phyloP scores from a whole-genome alignment of 2,888 invertebrate genomes.

The Pimpla rufipes region DNA sequence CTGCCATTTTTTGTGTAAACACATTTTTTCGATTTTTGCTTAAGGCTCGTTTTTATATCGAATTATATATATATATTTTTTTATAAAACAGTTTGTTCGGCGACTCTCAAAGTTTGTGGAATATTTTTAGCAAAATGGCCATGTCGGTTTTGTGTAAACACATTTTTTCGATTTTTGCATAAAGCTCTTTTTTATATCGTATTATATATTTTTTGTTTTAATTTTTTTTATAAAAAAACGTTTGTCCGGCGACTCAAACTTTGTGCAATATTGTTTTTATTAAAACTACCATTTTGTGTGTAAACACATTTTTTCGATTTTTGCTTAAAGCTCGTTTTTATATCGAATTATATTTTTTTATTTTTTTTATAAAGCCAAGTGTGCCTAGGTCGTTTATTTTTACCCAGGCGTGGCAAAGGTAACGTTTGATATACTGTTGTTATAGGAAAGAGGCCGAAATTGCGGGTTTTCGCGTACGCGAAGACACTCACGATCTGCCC shows the following conservation, averaged over 20 bases:
- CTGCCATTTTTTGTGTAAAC: constrained; percentile 19
- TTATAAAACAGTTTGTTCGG: constrained; percentile 3
- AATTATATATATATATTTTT: not conserved
- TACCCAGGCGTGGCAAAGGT: constrained; percentile 54
- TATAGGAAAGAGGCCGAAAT: constrained; percentile 3
- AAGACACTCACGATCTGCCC: too few relatives aligned
- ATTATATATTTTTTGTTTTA: too few relatives aligned
- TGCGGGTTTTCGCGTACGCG: not conserved
- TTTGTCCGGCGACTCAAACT: too few relatives aligned
- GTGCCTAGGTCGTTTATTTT: constrained; percentile 81
- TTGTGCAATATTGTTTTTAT: too few relatives aligned
- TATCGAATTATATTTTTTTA: too few relatives aligned
- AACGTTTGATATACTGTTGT: constrained; percentile 14
- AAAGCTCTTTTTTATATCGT: too few relatives aligned
- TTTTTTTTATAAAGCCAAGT: constrained; percentile 78
- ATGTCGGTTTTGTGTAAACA: too few relatives aligned
- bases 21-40: constrained; percentile 11
- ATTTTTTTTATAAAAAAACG: too few relatives aligned
- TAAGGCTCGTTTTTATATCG: constrained; percentile 44
- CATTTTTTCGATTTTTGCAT: too few relatives aligned
- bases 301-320: not conserved
- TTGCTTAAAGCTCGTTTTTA: constrained; percentile 28
- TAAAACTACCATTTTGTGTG: too few relatives aligned
- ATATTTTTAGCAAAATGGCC: too few relatives aligned
- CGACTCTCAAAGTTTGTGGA: too few relatives aligned